A percentile compares a stretch with the other conserved stretches of the same genome.
Evolutionary conservation across 2,888 invertebrate genomes (phyloP).

Genomic region (Drosophila subquinaria): DNA sequence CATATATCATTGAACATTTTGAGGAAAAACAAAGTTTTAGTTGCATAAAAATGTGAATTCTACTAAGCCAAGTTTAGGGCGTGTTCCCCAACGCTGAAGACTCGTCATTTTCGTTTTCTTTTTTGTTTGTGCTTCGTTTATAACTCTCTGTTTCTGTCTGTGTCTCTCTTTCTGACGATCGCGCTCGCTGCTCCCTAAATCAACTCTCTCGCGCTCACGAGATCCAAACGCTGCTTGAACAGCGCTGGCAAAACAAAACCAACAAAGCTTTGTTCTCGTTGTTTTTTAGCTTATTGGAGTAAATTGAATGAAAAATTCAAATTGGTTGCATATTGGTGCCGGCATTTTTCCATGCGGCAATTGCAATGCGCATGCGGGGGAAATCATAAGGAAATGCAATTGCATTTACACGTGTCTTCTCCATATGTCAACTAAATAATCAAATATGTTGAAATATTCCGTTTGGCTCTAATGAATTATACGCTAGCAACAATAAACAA

Average conservation of each 20-base stretch:
- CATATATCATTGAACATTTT: background rate
- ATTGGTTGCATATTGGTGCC: conserved; percentile 37
- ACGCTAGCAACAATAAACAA: conserved; percentile 58
- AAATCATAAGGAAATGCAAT: conserved; percentile 4
- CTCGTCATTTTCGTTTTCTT: conserved; percentile 60
- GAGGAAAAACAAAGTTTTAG: background rate
- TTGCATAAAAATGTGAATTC: conserved; percentile 42
- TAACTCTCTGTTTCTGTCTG: conserved; percentile 43
- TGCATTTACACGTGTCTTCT: conserved; percentile 39
- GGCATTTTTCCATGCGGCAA: conserved; percentile 49
- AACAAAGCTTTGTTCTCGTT: conserved; percentile 51
- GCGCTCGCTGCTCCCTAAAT: conserved; percentile 28
- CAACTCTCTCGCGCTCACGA: conserved; percentile 31
- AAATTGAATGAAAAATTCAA: conserved; percentile 10
- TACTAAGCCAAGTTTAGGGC: conserved; percentile 75
- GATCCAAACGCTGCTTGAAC: conserved; percentile 70
- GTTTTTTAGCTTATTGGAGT: conserved; percentile 16
- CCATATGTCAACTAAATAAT: conserved; percentile 48
- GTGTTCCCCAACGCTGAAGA: conserved; percentile 73
- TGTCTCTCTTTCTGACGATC: conserved; percentile 22
- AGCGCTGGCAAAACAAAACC: conserved; percentile 77
- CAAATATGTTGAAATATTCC: conserved; percentile 24
- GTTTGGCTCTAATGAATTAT: conserved; percentile 22
- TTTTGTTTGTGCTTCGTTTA: conserved; percentile 55
- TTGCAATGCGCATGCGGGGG: conserved; percentile 64